Conservation (phyloP, 2,888 invertebrate species). For the Luffia ferchaultella region DNA sequence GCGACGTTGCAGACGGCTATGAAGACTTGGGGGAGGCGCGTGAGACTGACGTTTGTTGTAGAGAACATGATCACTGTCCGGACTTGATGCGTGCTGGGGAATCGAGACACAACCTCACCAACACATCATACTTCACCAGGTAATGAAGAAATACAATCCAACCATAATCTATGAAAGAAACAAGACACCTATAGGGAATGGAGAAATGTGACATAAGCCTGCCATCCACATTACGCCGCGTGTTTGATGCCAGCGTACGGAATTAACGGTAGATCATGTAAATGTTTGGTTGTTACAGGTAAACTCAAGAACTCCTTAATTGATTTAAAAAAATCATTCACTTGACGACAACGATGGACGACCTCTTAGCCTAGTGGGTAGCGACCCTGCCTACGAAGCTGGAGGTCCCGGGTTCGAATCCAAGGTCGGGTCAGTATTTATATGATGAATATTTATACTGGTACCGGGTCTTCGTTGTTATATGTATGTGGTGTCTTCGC, state of each 20-base stretch:
- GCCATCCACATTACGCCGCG: neutral
- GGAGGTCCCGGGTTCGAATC: too few relatives aligned
- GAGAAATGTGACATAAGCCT: neutral
- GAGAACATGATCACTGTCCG: slow-evolving; percentile 76
- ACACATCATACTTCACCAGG: slow-evolving; percentile 68
- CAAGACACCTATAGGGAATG: neutral
- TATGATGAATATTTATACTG: too few relatives aligned
- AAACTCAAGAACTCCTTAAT: too few relatives aligned
- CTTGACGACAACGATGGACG: too few relatives aligned
- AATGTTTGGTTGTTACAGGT: too few relatives aligned
- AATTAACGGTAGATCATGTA: too few relatives aligned
- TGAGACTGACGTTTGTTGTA: slow-evolving; percentile 76
- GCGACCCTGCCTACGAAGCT: too few relatives aligned
- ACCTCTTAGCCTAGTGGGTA: too few relatives aligned
- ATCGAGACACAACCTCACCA: slow-evolving; percentile 67
- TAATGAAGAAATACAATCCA: slow-evolving; percentile 33
- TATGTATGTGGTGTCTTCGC: too few relatives aligned
- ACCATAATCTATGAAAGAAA: neutral
- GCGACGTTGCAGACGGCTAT: slow-evolving; percentile 68
- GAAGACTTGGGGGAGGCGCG: slow-evolving; percentile 70
- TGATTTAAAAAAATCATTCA: too few relatives aligned
- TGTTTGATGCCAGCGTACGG: neutral
- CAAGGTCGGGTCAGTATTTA: too few relatives aligned
- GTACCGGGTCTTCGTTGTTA: too few relatives aligned
- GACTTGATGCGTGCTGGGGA: slow-evolving; percentile 64